Evolutionary conservation across 2,113 vertebrate species (phyloP).

Genomic region (Saccopteryx leptura): DNA sequence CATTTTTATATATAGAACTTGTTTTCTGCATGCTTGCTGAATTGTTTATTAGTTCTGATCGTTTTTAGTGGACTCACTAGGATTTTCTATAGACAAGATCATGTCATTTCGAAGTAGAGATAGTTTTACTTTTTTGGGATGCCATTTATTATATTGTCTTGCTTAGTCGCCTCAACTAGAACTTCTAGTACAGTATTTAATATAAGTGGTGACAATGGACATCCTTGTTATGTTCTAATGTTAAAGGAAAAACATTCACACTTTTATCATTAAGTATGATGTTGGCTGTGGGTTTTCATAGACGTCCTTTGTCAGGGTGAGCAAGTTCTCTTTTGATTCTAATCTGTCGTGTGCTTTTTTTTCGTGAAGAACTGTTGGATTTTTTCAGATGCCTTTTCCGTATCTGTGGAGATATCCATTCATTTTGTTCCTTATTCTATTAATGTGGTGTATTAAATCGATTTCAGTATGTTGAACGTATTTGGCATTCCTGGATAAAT

Average conservation of each 20-base stretch:
- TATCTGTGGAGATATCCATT: background rate
- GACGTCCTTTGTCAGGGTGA: background rate
- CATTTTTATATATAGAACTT: background rate
- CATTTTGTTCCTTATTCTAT: background rate
- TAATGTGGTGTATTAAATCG: background rate
- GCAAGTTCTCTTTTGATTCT: conserved; percentile 41
- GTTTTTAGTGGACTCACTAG: background rate
- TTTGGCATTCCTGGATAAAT: conserved; percentile 48
- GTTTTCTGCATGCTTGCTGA: background rate
- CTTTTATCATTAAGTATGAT: background rate
- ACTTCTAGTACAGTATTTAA: background rate
- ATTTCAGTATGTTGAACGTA: background rate
- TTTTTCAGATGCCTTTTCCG: conserved; percentile 14
- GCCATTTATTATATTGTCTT: conserved; percentile 6
- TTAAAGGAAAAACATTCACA: background rate
- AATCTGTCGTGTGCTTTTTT: conserved; percentile 7
- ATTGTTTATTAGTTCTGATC: background rate
- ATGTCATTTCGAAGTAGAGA: background rate
- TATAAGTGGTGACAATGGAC: background rate
- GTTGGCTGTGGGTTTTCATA: conserved; percentile 15
- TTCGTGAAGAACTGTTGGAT: background rate
- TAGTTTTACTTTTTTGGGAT: background rate
- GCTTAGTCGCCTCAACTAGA: background rate
- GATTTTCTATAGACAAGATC: background rate
- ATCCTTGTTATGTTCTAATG: conserved; percentile 2